Conservation (phyloP, 2,888 invertebrate genomes). For the Acanthopleura granulata region DNA sequence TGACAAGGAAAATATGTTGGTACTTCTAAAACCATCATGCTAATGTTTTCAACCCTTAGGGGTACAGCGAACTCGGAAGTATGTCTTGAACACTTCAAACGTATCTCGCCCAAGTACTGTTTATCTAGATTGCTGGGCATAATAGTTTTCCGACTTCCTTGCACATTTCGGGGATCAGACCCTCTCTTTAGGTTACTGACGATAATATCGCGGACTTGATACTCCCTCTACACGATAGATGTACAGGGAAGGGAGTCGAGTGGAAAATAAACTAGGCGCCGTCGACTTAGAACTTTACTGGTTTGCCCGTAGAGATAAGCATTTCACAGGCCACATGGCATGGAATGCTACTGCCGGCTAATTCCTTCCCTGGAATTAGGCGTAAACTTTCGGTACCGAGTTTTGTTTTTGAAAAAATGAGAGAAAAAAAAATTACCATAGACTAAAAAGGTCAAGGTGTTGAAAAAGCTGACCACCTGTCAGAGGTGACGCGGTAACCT, state of each 20-base stretch:
- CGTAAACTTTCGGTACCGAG: not conserved
- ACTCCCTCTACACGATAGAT: not conserved
- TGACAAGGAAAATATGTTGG: constrained; percentile 15
- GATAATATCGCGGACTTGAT: constrained; percentile 16
- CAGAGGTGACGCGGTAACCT: too few relatives aligned
- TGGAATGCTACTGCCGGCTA: not conserved
- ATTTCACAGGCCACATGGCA: not conserved
- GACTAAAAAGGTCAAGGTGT: not conserved
- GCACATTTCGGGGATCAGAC: constrained; percentile 16
- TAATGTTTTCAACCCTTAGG: constrained; percentile 17
- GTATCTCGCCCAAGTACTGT: constrained; percentile 22
- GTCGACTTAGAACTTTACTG: not conserved
- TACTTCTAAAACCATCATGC: constrained; percentile 18
- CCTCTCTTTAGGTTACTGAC: constrained; percentile 10
- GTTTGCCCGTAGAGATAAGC: not conserved
- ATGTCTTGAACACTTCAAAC: constrained; percentile 21
- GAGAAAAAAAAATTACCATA: not conserved
- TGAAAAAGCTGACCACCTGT: not conserved
- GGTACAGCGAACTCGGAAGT: not conserved
- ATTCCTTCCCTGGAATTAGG: not conserved
- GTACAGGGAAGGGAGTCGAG: not conserved
- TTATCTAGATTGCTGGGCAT: constrained; percentile 26
- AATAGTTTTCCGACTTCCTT: constrained; percentile 26
- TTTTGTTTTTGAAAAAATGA: not conserved
- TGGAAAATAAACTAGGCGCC: constrained; percentile 8